Conservation (phyloP, 2,113 vertebrate genomes). For the Scomber scombrus region DNA sequence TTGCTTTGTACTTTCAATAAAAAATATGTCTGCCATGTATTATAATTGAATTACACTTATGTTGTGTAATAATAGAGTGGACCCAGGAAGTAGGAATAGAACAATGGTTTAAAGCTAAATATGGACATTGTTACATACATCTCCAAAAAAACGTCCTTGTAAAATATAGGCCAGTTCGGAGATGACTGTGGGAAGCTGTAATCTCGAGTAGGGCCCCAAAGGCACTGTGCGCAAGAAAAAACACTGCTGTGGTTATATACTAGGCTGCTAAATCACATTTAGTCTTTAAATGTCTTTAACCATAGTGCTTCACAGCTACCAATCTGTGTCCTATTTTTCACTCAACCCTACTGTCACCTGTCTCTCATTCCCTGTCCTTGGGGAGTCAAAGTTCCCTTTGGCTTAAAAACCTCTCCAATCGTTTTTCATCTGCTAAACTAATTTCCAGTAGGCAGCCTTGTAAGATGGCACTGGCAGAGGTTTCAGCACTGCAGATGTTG, state of each 20-base stretch:
- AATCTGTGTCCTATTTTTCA: conserved; percentile 72
- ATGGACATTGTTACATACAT: background rate
- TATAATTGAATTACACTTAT: background rate
- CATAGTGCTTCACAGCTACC: conserved; percentile 60
- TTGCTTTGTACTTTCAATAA: background rate
- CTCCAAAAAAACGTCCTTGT: conserved; percentile 21
- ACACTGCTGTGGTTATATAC: conserved; percentile 38
- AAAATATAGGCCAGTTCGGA: conserved; percentile 46
- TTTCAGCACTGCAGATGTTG: conserved; percentile 54
- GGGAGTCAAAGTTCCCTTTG: conserved; percentile 73
- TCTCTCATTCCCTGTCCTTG: conserved; percentile 66
- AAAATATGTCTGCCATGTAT: background rate
- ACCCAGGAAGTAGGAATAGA: background rate
- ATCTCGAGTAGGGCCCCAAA: conserved; percentile 21
- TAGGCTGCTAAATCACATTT: conserved; percentile 56
- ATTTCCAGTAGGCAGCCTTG: conserved; percentile 61
- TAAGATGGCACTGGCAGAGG: conserved; percentile 53
- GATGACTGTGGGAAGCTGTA: conserved; percentile 26
- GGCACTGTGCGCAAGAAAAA: conserved; percentile 28
- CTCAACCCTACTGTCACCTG: conserved; percentile 71
- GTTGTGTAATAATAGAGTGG: no score
- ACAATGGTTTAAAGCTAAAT: background rate
- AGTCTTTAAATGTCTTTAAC: conserved; percentile 67
- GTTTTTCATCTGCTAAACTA: conserved; percentile 66
- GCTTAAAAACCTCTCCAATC: conserved; percentile 62